Base-by-base conservation (phyloP, 1,140 invertebrate species). In the Ceratosolen solmsi region DNA sequence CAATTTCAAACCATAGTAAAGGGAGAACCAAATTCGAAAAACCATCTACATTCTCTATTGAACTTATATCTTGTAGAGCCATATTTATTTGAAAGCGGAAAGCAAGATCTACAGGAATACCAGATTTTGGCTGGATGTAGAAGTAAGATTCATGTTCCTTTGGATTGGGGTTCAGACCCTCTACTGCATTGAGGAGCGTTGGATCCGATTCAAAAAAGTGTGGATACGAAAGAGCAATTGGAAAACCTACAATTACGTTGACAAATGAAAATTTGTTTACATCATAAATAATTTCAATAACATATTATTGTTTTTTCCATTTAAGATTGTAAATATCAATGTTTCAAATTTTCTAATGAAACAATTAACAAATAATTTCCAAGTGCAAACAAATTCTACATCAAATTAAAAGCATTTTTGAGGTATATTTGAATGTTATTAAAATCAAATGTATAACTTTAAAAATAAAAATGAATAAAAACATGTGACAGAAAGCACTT, bases 71-170 rank as follows among this genome's bases (percentile, higher is more conserved):
- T 51, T 93, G 93, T 0, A 96, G 88, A 1, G 94, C 94, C 95
- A 97, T 95, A 87, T 97, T 97, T 85, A 97, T 97, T 92, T 97
- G 96, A 83, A 96, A 95, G 82, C 95, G 94, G 11, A 94, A 94
- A 49, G 94, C 94, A 1, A 96, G 87, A 63, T 95, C 93, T 2
- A 96, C 87, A 0, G 96, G 96, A 38, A 96, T 89, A 27, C 96
- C 96, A n/a, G 95, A 95, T 85, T 94, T 91, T 77, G 96, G 96
- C 88, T 96, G 94, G 60, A 96, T 92, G 77, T 94, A 93, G 60
- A 96, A 92, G 79, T 92, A 93, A 2, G 95, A 95, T 84, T 95
- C 93, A 89, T 98, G 96, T 74, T 93, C 86, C 36, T 94, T 91
- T 72, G 92, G 88, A 77, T 93, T 91, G 0, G 97, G 96, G 5